These are phyloP conservation scores for Lycophotia porphyrea DNA, from an alignment of 2,888 invertebrate species.

Conservation along the genomic window DNA sequence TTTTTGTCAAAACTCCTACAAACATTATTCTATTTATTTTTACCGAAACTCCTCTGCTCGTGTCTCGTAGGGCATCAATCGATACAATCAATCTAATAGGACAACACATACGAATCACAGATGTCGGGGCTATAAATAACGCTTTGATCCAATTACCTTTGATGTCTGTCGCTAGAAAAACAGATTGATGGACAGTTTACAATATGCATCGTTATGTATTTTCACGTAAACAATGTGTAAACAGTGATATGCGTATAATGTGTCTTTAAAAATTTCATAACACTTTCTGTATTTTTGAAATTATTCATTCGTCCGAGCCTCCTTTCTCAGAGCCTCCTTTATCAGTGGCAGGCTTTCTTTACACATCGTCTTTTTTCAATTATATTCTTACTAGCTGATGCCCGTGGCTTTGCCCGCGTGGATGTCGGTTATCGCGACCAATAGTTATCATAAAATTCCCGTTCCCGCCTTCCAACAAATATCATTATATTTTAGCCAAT, in stretches of 20 bases:
- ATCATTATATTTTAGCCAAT: too few relatives aligned
- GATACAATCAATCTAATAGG: constrained; percentile 41
- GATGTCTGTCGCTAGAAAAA: constrained; percentile 69
- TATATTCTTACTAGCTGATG: too few relatives aligned
- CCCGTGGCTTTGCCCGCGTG: too few relatives aligned
- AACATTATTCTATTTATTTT: constrained; percentile 15
- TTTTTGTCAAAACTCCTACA: neutral
- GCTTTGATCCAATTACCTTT: constrained; percentile 76
- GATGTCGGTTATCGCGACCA: too few relatives aligned
- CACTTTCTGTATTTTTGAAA: neutral
- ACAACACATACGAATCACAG: constrained; percentile 67
- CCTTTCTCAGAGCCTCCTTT: too few relatives aligned
- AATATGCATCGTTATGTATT: neutral
- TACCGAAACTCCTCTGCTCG: neutral
- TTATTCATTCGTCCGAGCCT: too few relatives aligned
- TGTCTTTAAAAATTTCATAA: neutral
- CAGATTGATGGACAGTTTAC: constrained; percentile 33
- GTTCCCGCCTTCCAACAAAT: too few relatives aligned
- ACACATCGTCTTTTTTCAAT: too few relatives aligned
- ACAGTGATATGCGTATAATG: neutral
- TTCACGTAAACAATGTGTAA: constrained; percentile 10
- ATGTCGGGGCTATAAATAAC: constrained; percentile 73
- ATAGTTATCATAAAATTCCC: too few relatives aligned
- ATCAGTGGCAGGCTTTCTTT: too few relatives aligned
- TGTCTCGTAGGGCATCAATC: constrained; percentile 33